Percentiles rank a stretch among this genome's conserved stretches.
These are phyloP conservation scores for Rotaria macrura DNA, from an alignment of 2,888 invertebrate species.

Conservation along the genomic window DNA sequence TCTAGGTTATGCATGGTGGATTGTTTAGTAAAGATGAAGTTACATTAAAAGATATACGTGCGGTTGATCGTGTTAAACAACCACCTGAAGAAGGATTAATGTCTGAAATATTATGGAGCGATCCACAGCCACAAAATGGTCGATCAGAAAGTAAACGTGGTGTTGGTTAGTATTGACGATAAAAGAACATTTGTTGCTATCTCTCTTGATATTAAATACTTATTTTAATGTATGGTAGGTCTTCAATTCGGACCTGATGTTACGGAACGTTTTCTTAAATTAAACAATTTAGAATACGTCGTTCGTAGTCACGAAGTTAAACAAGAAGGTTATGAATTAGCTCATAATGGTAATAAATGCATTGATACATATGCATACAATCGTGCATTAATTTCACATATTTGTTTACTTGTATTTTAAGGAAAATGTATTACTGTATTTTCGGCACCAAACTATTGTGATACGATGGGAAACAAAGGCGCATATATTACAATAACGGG, in stretches of 20 bases:
- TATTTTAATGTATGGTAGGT: not conserved
- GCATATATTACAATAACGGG: slow-evolving; percentile 91
- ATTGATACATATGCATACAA: no score
- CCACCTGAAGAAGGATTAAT: slow-evolving; percentile 89
- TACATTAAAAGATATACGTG: slow-evolving; percentile 78
- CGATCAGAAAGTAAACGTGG: slow-evolving; percentile 87
- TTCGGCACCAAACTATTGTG: slow-evolving; percentile 98
- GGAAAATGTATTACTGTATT: slow-evolving; percentile 89
- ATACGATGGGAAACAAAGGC: slow-evolving; percentile 96
- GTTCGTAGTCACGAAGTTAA: slow-evolving; percentile 87
- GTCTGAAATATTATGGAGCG: slow-evolving; percentile 97
- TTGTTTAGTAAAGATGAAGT: slow-evolving; percentile 84
- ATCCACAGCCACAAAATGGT: slow-evolving; percentile 80
- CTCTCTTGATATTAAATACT: not conserved
- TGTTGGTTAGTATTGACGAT: slow-evolving; percentile 93
- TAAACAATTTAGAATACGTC: slow-evolving; percentile 80
- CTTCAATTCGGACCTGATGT: slow-evolving; percentile 63
- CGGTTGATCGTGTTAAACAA: slow-evolving; percentile 80
- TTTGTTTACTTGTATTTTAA: not conserved
- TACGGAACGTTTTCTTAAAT: slow-evolving; percentile 66
- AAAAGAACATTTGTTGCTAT: not conserved
- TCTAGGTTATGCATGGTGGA: slow-evolving; percentile 76
- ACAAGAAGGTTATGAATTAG: slow-evolving; percentile 71
- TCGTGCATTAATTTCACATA: not conserved
- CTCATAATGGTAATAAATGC: slow-evolving; percentile 63